Evolutionary conservation across 1,140 invertebrate species (phyloP), one percentile per base, ranked within the genome.

Genomic region (Saxidomus purpurata): DNA sequence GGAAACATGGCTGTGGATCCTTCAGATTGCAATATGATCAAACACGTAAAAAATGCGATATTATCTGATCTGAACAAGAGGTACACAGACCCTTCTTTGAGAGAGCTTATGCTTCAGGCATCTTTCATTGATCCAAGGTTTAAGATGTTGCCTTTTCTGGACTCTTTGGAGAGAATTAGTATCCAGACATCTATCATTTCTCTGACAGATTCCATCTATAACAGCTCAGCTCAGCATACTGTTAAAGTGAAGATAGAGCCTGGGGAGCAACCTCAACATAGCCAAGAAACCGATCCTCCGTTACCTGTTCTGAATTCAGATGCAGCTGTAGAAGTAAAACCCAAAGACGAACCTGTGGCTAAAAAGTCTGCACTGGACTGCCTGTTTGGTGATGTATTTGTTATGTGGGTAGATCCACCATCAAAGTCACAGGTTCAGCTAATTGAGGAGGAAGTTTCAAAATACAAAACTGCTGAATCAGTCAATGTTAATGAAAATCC

Each of bases 311-410:
- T 77, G 3, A 43, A 36, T 76, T 36, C 71, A 43, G 74, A 38
- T 0, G 9, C 43, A 47, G 25, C 36, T 43, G 36, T 28, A 77
- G 43, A 77, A 77, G 74, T 36, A 69, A 36, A 28, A 69, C 63
- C 28, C 15, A 36, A 69, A 28, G 25, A 28, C 28, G 63, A 28
- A 28, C 63, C 63, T 69, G 63, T 69, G 28, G 63, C 1, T 1
- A 77, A 77, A 47, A 38, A 47, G 43, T 43, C 74, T 77, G 74
- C 19, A 38, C 43, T 77, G 38, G 74, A 77, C 43, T 77, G 4
- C 43, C n/a, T n/a, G n/a, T n/a, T n/a, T 76, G 71, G 71, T 36
- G 74, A 77, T 47, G 74, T 77, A 38, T 77, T 77, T 77, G 74
- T 76, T n/a, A 40, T 25, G 40, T 0, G 36, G 38, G 25, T 77